Evolutionary conservation across 37 sponge, comb jelly and placozoan genomes (phyloP).

Genomic region (Eunapius fragilis): DNA sequence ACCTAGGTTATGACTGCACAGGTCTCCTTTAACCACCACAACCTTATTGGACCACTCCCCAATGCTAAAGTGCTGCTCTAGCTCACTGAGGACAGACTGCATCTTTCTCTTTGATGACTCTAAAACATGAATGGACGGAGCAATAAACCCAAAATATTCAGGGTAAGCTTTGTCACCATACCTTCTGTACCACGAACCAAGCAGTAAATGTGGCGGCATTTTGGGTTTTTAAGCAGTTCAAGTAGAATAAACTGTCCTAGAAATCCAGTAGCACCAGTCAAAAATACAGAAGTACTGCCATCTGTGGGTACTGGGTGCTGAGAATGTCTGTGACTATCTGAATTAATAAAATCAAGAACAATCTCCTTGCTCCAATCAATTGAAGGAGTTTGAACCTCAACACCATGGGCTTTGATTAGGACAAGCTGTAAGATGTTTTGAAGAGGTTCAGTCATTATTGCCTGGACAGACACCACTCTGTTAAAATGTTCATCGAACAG

Average conservation of each 20-base stretch:
- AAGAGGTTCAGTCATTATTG: constrained; percentile 26
- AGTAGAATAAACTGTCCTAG: constrained; percentile 50
- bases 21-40: constrained; percentile 41
- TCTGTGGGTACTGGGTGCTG: too few species aligned
- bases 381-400: too few species aligned
- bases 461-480: constrained; percentile 28
- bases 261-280: constrained; percentile 58
- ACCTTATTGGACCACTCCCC: neutral
- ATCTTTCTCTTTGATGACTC: neutral
- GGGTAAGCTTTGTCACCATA: too few species aligned
- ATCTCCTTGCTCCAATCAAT: too few species aligned
- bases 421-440: neutral
- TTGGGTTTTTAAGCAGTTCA: constrained; percentile 13
- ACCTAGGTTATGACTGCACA: constrained; percentile 35
- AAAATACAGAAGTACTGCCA: neutral
- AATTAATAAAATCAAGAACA: neutral
- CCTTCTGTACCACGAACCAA: too few species aligned
- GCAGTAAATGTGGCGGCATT: constrained; percentile 16
- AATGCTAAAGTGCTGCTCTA: too few species aligned
- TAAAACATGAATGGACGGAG: neutral
- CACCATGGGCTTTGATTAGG: neutral
- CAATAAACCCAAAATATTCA: too few species aligned
- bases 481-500: constrained; percentile 23
- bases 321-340: neutral
- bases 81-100: too few species aligned